A percentile compares a stretch with the other conserved stretches of the same genome.
Conservation (phyloP, 2,113 vertebrate species). For the Microcebus ravelobensis region DNA sequence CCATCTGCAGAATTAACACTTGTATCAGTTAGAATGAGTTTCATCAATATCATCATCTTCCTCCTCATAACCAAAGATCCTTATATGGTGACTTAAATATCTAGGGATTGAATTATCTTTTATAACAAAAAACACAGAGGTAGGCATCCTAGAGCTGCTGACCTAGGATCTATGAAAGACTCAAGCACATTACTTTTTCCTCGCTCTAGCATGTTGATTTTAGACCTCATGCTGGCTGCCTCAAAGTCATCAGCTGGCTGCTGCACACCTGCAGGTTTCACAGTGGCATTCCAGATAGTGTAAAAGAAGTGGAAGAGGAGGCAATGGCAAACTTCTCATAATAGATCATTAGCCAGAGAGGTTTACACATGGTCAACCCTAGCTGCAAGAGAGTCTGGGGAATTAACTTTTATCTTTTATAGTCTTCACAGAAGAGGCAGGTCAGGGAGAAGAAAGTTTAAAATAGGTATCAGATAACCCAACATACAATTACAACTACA, state of each 20-base stretch:
- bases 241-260: not conserved
- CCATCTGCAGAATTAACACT: not conserved
- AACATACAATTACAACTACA: not conserved
- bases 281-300: not conserved
- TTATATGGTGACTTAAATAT: not conserved
- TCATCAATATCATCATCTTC: not conserved
- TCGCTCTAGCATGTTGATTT: not conserved
- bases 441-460: not conserved
- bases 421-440: not conserved
- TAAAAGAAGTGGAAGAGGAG: not conserved
- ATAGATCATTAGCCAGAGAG: not conserved
- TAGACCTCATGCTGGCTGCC: not conserved
- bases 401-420: not conserved
- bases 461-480: conserved; percentile 14
- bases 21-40: not conserved
- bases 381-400: not conserved
- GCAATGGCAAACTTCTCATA: not conserved
- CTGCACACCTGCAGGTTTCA: not conserved
- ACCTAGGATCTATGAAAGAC: not conserved
- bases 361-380: not conserved
- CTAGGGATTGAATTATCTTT: conserved; percentile 11
- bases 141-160: not conserved
- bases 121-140: not conserved
- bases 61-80: not conserved
- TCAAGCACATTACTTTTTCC: not conserved